A percentile compares a stretch with the other conserved stretches of the same genome.
Evolutionary conservation across 2,888 invertebrate genomes (phyloP).

Genomic region (Ormyrus thymus): DNA sequence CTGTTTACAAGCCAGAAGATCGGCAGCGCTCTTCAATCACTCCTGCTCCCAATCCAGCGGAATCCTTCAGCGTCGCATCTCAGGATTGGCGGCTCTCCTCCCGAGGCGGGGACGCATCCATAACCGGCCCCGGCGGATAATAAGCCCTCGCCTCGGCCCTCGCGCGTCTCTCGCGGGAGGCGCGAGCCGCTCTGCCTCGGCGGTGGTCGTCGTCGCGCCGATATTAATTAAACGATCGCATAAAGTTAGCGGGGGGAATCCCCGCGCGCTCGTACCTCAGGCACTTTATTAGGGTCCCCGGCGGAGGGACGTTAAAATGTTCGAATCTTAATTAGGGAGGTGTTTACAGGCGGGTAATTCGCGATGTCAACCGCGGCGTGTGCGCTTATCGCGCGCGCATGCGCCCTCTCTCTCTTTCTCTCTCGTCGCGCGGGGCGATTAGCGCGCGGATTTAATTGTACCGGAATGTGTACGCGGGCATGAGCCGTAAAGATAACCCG

Average conservation of each 20-base stretch:
- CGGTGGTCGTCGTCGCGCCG: constrained; percentile 60
- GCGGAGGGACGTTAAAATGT: constrained; percentile 71
- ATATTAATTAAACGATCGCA: constrained; percentile 75
- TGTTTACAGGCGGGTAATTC: constrained; percentile 72
- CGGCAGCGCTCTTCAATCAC: too few relatives aligned
- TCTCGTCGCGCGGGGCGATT: background rate
- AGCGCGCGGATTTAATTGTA: constrained; percentile 5
- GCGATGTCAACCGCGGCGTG: constrained; percentile 44
- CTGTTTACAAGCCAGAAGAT: too few relatives aligned
- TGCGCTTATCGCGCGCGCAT: constrained; percentile 23
- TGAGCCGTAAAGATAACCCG: constrained; percentile 12
- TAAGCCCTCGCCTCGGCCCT: constrained; percentile 27
- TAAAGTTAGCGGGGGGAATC: constrained; percentile 69
- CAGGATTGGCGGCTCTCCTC: too few relatives aligned
- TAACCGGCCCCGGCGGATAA: constrained; percentile 9
- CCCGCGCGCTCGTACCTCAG: constrained; percentile 68
- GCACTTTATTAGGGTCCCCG: constrained; percentile 70
- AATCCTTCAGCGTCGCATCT: too few relatives aligned
- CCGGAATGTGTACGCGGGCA: background rate
- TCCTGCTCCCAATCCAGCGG: too few relatives aligned
- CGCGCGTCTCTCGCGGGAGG: constrained; percentile 58
- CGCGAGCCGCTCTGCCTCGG: constrained; percentile 67
- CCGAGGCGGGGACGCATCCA: too few relatives aligned
- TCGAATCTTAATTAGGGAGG: constrained; percentile 75
- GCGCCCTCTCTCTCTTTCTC: constrained; percentile 51